These are phyloP conservation scores for Digitonthophagus gazella DNA, from an alignment of 2,888 invertebrate species.

Conservation along the genomic window DNA sequence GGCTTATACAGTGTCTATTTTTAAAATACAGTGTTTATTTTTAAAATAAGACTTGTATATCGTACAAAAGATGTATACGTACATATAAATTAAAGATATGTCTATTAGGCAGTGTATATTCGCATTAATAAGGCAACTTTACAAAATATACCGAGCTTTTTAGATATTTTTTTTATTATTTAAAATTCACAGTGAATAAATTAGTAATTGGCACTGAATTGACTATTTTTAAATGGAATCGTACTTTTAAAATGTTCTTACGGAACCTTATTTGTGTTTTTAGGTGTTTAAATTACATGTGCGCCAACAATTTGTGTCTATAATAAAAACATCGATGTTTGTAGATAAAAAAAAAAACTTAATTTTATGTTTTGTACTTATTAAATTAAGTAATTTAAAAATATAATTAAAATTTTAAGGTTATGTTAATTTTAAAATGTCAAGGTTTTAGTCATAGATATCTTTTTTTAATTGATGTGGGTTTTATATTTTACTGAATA, in stretches of 20 bases:
- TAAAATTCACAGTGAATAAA: background rate
- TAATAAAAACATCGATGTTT: background rate
- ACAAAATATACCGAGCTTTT: background rate
- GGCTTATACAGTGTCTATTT: too few species aligned
- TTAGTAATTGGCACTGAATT: background rate
- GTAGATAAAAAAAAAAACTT: background rate
- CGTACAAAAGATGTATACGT: background rate
- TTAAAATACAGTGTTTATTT: too few species aligned
- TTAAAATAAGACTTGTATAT: background rate
- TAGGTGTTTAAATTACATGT: background rate
- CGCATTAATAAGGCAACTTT: background rate
- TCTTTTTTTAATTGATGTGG: too few species aligned
- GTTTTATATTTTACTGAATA: too few species aligned
- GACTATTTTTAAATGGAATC: background rate
- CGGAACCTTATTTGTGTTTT: too few species aligned
- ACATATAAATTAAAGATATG: background rate
- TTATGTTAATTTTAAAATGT: too few species aligned
- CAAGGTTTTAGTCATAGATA: too few species aligned
- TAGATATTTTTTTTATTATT: too few species aligned
- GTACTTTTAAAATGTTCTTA: background rate
- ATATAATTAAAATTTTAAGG: too few species aligned
- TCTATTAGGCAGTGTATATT: background rate
- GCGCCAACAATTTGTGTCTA: background rate
- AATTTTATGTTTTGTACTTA: too few species aligned
- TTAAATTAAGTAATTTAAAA: too few species aligned